phyloP scores from a whole-genome alignment of 2,888 invertebrate genomes.

The Lutraria lutraria region DNA sequence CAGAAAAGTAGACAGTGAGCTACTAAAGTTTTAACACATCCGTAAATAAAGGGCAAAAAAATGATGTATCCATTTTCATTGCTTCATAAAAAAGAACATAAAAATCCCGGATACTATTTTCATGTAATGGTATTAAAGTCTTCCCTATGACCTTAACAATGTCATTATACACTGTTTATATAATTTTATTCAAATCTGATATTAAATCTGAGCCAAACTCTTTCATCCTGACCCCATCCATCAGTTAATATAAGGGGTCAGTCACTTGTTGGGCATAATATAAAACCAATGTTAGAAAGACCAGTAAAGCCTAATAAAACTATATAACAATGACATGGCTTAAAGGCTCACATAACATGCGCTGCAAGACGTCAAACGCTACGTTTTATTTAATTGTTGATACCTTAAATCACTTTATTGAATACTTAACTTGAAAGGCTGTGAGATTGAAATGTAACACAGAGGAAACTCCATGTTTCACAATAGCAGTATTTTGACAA shows the following conservation, averaged over 20 bases:
- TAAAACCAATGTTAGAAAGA: background rate
- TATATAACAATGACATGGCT: background rate
- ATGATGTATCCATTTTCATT: background rate
- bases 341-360: background rate
- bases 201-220: background rate
- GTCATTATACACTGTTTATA: conserved; percentile 15
- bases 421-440: too few relatives aligned
- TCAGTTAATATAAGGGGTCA: background rate
- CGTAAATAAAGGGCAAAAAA: background rate
- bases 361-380: background rate
- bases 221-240: conserved; percentile 20
- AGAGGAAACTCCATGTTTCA: too few relatives aligned
- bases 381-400: background rate
- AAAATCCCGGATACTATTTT: background rate
- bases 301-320: background rate
- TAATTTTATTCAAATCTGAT: conserved; percentile 10
- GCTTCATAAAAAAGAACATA: background rate
- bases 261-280: background rate
- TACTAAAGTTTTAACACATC: conserved; percentile 7
- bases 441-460: too few relatives aligned
- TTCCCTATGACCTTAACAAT: background rate
- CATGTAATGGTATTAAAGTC: conserved; percentile 3
- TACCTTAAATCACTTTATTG: too few relatives aligned
- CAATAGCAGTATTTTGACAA: too few relatives aligned
- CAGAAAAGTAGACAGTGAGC: background rate